Base-by-base conservation (phyloP, 2,797 vertebrate species). In the Spondyliosoma cantharus region DNA sequence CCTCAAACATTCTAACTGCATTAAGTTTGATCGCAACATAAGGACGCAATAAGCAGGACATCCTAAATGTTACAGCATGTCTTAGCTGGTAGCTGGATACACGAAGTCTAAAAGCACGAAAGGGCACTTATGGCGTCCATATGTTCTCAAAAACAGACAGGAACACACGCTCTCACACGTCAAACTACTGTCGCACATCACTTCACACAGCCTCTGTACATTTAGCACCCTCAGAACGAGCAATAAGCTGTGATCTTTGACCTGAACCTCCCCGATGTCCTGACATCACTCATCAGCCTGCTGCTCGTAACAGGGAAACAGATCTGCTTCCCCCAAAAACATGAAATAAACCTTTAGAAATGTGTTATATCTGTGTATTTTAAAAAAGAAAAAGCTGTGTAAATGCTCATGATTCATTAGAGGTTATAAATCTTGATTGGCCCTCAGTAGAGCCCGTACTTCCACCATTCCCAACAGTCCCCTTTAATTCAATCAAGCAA, bases 221-320 rank as follows among this genome's bases (percentile, higher is more conserved):
- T 72, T 49, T 50, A 45, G 24, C 69, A 25, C 50, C 71, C 66
- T 37, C 22, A 20, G 15, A 60, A 37, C 0, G 22, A 63, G 45
- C 50, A 69, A 67, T 53, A 57, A 71, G 53, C 66, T 68, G 67
- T 76, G 56, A 84, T 32, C 80, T 84, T 67, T 86, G 69, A 88
- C 73, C 64, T 71, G 27, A 60, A 67, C 45, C 45, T 46, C 71
- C 63, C 48, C 0, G 2, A 29, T 6, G 16, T 12, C 50, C 27
- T 48, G 48, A 67, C 71, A 63, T 89, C 74, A 57, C 53, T 78
- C 83, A 50, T 84, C 66, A 29, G 59, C 46, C 61, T 16, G 42
- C 63, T 56, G 42, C 66, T 56, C 56, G 53, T 16, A 66, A 82
- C 80, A 76, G 80, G 29, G 73, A 86, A 87, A 66, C 56, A 6